phyloP scores from a whole-genome alignment of 2,113 vertebrate genomes.

The Bubo bubo region DNA sequence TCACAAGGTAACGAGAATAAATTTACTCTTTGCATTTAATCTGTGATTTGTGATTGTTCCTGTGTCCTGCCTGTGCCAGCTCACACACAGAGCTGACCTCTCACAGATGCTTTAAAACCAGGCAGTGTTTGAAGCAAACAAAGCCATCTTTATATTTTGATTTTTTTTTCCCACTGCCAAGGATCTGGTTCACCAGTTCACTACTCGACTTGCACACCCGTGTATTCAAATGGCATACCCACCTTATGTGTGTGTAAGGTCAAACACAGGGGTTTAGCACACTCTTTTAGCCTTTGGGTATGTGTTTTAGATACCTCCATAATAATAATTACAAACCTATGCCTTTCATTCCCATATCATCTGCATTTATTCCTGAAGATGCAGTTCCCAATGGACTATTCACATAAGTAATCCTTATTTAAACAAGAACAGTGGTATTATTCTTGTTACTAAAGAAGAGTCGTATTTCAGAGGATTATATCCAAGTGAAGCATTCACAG shows the following conservation, averaged over 20 bases:
- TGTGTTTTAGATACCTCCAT: not conserved
- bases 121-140: not conserved
- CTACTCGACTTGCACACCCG: not conserved
- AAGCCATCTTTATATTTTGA: not conserved
- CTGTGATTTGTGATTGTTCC: not conserved
- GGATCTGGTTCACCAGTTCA: not conserved
- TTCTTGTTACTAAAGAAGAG: not conserved
- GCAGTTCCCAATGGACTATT: not conserved
- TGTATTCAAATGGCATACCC: not conserved
- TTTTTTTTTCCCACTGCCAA: not conserved
- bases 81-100: not conserved
- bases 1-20: not conserved
- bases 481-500: not conserved
- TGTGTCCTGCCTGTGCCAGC: not conserved
- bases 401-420: not conserved
- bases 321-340: not conserved
- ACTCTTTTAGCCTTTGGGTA: not conserved
- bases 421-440: not conserved
- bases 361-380: not conserved
- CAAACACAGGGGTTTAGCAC: not conserved
- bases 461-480: not conserved
- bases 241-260: rapidly evolving
- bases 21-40: not conserved
- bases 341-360: not conserved
- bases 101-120: not conserved